phyloP scores from a whole-genome alignment of 2,797 vertebrate species.

The Enteromius viviparus region DNA sequence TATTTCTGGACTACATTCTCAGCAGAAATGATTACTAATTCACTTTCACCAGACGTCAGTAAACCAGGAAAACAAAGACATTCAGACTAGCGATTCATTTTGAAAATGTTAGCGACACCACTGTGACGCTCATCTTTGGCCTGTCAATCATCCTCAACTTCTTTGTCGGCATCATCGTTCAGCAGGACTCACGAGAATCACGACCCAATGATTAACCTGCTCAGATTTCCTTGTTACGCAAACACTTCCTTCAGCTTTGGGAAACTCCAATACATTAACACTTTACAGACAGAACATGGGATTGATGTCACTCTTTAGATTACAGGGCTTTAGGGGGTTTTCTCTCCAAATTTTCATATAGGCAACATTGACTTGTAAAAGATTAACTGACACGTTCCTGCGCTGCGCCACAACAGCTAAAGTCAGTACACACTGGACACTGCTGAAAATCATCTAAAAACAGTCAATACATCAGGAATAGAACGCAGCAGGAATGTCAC shows the following conservation, averaged over 20 bases:
- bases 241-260: background rate
- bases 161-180: background rate
- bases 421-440: too few relatives aligned
- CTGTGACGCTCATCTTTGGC: background rate
- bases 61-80: background rate
- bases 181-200: background rate
- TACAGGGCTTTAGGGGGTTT: too few relatives aligned
- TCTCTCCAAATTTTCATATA: too few relatives aligned
- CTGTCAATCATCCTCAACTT: background rate
- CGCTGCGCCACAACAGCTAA: too few relatives aligned
- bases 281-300: background rate
- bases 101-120: background rate
- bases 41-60: background rate
- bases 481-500: too few relatives aligned
- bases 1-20: background rate
- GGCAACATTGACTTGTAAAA: too few relatives aligned
- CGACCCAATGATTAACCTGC: background rate
- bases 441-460: too few relatives aligned
- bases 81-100: background rate
- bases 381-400: too few relatives aligned
- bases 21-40: background rate
- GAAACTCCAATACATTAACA: background rate
- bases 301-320: background rate
- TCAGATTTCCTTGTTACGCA: background rate
- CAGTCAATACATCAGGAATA: too few relatives aligned